Base-by-base conservation (phyloP, 2,888 invertebrate genomes). In the Thymelicus acteon region DNA sequence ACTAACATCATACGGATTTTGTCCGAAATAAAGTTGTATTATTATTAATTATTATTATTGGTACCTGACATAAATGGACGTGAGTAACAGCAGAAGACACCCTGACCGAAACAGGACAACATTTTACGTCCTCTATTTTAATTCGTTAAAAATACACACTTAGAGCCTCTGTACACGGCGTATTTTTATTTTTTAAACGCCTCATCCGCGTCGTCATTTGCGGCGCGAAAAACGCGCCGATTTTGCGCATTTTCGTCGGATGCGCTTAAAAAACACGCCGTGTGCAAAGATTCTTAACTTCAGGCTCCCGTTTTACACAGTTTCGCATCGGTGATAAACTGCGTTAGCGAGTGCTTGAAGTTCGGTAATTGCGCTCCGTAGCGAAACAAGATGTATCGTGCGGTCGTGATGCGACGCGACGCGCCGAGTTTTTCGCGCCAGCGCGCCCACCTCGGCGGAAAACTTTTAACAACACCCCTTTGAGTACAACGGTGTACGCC, bases 291-390 rank as follows among this genome's bases (percentile, higher is more conserved):
- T 2, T 19, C 12, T 44, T 6, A 52, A 52, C 15, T 52, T 7
- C 6, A 57, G 6, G 31, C 57, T 57, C 57, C 31, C 24, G 57
- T 31, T 67, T 70, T 72, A 58, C 67, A 40, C 72, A 72, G 73
- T 75, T 75, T 75, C 44, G 66, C 62, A 44, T 67, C 72, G 72
- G 72, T 76, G 75, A 76, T 75, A 78, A 74, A 77, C 72, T 77
- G 67, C 71, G 67, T 73, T 71, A 73, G 73, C 73, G 73, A 73
- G 68, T 73, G 72, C 66, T 62, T 67, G 31, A 74, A 75, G 72
- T 76, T 74, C 61, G 61, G 72, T 75, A 75, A 76, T 77, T 77
- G 74, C 71, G 65, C 61, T 62, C 60, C 65, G 74, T 68, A 71
- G 73, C 57, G 44, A 52, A 66, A 71, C 60, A 67, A 75, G 74